Evolutionary conservation across 2,888 invertebrate species (phyloP).

Genomic region (Polietes domitor): DNA sequence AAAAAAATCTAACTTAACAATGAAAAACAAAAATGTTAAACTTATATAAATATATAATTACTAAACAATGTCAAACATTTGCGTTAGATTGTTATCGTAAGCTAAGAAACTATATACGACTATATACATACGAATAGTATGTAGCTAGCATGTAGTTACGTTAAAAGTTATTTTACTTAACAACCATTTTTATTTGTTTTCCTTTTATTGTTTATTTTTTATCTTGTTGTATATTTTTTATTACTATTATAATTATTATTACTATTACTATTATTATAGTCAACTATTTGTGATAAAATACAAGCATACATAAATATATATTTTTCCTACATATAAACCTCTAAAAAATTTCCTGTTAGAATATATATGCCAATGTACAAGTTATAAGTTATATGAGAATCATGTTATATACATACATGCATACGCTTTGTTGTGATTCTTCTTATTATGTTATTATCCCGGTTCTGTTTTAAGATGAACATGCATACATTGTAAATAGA

Average conservation of each 20-base stretch:
- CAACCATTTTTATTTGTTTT: background rate
- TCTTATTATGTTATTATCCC: background rate
- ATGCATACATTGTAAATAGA: constrained; percentile 3
- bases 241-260: too few relatives aligned
- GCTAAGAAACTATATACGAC: background rate
- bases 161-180: background rate
- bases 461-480: background rate
- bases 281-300: constrained; percentile 14
- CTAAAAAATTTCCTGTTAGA: background rate
- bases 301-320: background rate
- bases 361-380: background rate
- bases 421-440: background rate
- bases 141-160: background rate
- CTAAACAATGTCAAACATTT: background rate
- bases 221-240: constrained; percentile 6
- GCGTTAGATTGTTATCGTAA: background rate
- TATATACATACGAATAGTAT: background rate
- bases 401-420: background rate
- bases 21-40: background rate
- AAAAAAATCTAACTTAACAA: background rate
- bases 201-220: background rate
- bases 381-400: too few relatives aligned
- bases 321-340: background rate
- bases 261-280: background rate
- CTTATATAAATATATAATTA: background rate